Base-by-base conservation (phyloP, 1,140 invertebrate species). In the Pseudomyrmex dendroicus region DNA sequence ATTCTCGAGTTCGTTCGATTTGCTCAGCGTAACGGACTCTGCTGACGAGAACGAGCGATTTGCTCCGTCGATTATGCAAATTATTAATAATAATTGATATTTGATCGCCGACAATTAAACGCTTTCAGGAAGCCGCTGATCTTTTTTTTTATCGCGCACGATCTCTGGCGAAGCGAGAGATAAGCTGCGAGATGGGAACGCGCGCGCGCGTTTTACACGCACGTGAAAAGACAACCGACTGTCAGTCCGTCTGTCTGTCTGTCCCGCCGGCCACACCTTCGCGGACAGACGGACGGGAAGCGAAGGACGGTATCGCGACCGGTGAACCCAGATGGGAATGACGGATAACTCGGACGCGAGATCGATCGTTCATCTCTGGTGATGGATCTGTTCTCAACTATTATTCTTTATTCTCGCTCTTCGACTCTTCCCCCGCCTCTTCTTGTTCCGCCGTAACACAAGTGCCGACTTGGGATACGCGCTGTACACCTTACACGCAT, bases 311-410 rank as follows among this genome's bases (percentile, higher is more conserved):
- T 73, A 52, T 64, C 35, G 67, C 68, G 68, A 54, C 68, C 64
- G 73, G 84, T 70, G 80, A 86, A 88, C 67, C 63, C 46, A 86
- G 88, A 89, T 89, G 48, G 82, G 77, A 89, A 89, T 84, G 87
- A 86, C 85, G 85, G 88, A 89, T 89, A 89, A 89, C 80, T 74
- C 82, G 63, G 8, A 4, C 82, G 82, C 82, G 82, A 54, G 82
- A 54, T 83, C 87, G 88, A 89, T 89, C 87, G 77, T 89, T 83
- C 87, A 66, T 50, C 67, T 59, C 67, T 59, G 67, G 35, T 86
- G 88, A 89, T 89, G 87, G 87, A 89, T 89, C 82, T 86, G 88
- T 89, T 89, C 86, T 76, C 87, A 70, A 63, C 57, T 72, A 77
- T 88, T 72, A 77, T 88, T 86, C 66, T 77, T 88, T 82, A 80